Conservation (phyloP, 2,113 vertebrate species). For the Echinops telfairi region DNA sequence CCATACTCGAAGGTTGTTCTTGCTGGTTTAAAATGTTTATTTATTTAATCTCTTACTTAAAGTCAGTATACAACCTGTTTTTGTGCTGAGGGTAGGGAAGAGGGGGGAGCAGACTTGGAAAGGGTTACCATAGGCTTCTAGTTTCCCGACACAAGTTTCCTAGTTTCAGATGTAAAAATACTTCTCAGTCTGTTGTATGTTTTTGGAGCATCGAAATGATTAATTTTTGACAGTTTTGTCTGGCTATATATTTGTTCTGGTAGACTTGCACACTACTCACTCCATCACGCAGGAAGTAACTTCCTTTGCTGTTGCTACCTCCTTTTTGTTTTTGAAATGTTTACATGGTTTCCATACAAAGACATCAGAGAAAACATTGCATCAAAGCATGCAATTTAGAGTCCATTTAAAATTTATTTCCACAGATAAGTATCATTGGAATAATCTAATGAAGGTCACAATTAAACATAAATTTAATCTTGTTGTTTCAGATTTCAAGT, state of each 20-base stretch:
- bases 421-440: neutral
- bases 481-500: constrained; percentile 88
- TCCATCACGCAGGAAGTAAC: neutral
- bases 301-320: constrained; percentile 3
- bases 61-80: too few relatives aligned
- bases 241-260: constrained; percentile 38
- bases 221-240: neutral
- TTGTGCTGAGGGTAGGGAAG: too few relatives aligned
- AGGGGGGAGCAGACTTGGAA: neutral
- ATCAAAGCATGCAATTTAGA: constrained; percentile 36
- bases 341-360: constrained; percentile 34
- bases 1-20: neutral
- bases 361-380: constrained; percentile 26
- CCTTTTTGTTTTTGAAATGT: neutral
- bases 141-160: neutral
- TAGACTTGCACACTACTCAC: too few relatives aligned
- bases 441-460: constrained; percentile 32
- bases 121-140: neutral
- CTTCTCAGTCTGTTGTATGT: constrained; percentile 4
- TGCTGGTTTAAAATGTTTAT: neutral
- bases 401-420: constrained; percentile 19
- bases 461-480: constrained; percentile 49
- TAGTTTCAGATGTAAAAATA: constrained; percentile 13
- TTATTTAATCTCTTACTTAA: constrained; percentile 8
- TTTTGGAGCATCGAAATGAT: constrained; percentile 5